Conservation (phyloP, 2,113 vertebrate genomes). For the Grallaria varia region DNA sequence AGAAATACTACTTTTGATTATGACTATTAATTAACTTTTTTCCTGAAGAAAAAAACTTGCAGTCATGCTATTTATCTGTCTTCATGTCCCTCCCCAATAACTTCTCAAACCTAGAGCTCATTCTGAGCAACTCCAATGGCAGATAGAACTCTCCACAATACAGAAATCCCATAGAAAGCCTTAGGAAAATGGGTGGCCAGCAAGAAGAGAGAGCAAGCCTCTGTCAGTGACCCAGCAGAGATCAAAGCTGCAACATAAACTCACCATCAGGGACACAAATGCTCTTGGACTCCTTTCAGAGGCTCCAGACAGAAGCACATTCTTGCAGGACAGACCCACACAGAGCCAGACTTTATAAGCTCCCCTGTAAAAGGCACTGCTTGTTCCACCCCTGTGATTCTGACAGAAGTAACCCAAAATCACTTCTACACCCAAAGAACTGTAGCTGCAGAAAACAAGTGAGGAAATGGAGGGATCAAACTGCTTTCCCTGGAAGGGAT, state of each 20-base stretch:
- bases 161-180: not conserved
- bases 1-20: not conserved
- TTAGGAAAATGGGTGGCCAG: not conserved
- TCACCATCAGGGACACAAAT: not conserved
- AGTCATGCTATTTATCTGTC: not conserved
- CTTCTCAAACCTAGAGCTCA: not conserved
- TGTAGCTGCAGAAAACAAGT: not conserved
- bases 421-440: not conserved
- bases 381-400: not conserved
- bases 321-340: not conserved
- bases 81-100: not conserved
- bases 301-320: not conserved
- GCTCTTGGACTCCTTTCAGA: conserved; percentile 7
- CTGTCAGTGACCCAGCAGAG: not conserved
- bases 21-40: not conserved
- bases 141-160: not conserved
- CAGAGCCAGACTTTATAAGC: not conserved
- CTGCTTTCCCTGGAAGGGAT: not conserved
- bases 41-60: not conserved
- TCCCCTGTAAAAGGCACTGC: not conserved
- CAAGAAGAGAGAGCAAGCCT: not conserved
- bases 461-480: not conserved
- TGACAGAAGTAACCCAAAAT: not conserved
- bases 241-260: not conserved
- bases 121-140: not conserved